Evolutionary conservation across 2,797 vertebrate genomes (phyloP), one percentile per base, ranked within the genome.

Genomic region (Crenichthys baileyi): DNA sequence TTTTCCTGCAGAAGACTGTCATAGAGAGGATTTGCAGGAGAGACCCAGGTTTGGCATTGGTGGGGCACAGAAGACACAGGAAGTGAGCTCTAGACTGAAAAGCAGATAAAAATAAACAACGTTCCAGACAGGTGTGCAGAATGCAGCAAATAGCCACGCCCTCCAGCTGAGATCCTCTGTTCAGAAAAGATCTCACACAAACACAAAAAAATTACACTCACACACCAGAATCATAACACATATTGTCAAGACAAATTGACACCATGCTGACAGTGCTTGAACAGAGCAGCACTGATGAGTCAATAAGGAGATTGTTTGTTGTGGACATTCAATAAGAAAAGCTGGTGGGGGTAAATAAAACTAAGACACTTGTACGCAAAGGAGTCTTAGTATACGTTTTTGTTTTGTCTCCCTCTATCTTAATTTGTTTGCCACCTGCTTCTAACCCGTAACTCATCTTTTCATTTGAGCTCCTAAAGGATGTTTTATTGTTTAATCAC

Each of bases 281-380:
- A 51, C 51, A 36, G 7, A 70, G 53, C 44, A 39, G 44, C 24
- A 29, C 26, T 53, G 53, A 51, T 56, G 44, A 67, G 71, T 26
- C 46, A 65, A 50, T 79, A 11, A 29, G 12, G 51, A 75, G 46
- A 44, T 18, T 39, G 44, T 56, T 18, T 36, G 24, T 50, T 20
- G 58, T 22, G 50, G 70, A 53, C 48, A 46, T 65, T 73, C 58
- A 41, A 51, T 65, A 31, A 65, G 70, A 58, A 44, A 58, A 41
- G 56, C 48, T 65, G 58, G 48, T 41, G 6, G 6, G 29, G 55
- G 31, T 51, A 4, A 60, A 73, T 48, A 18, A 39, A 22, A 15
- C 50, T 53, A 16, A 55, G 11, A 13, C 29, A 15, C 31, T 46
- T 24, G 3, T 13, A 61, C 20, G 13, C 53, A 39, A 2, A 55